phyloP scores from a whole-genome alignment of 2,113 vertebrate species.

The Nesogale talazaci region DNA sequence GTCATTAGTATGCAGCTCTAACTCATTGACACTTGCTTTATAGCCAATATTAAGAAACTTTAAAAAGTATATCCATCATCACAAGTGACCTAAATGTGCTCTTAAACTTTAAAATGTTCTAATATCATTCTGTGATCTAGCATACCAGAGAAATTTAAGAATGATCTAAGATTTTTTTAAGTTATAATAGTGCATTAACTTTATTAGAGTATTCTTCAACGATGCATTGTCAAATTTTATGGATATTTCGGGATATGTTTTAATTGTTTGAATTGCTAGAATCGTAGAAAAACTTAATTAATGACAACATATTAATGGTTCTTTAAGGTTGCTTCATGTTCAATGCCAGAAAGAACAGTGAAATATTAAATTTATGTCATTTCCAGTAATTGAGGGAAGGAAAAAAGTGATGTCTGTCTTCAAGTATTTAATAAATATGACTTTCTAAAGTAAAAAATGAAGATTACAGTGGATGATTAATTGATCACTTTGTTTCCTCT shows the following conservation, averaged over 20 bases:
- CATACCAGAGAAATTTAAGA: slow-evolving; percentile 56
- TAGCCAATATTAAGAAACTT: slow-evolving; percentile 59
- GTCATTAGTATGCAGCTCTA: not conserved
- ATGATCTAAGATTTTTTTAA: slow-evolving; percentile 67
- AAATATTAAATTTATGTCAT: slow-evolving; percentile 64
- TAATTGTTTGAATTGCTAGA: slow-evolving; percentile 58
- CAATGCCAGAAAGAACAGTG: slow-evolving; percentile 7
- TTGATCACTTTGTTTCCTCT: not conserved
- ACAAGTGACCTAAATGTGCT: slow-evolving; percentile 40
- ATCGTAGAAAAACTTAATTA: slow-evolving; percentile 41
- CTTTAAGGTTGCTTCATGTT: slow-evolving; percentile 47
- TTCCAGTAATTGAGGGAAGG: slow-evolving; percentile 61
- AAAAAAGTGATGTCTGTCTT: not conserved
- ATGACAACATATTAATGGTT: slow-evolving; percentile 45
- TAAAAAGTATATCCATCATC: slow-evolving; percentile 62
- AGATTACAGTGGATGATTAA: not conserved
- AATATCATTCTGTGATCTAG: slow-evolving; percentile 43
- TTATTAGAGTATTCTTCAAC: slow-evolving; percentile 40
- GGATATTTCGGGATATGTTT: slow-evolving; percentile 49
- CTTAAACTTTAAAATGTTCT: slow-evolving; percentile 65
- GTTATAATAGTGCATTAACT: slow-evolving; percentile 62
- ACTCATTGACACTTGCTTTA: slow-evolving; percentile 44
- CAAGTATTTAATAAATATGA: slow-evolving; percentile 21
- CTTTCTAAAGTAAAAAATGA: slow-evolving; percentile 8
- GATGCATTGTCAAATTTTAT: slow-evolving; percentile 65